Conservation (phyloP, 2,797 vertebrate genomes). For the Silurus aristotelis region DNA sequence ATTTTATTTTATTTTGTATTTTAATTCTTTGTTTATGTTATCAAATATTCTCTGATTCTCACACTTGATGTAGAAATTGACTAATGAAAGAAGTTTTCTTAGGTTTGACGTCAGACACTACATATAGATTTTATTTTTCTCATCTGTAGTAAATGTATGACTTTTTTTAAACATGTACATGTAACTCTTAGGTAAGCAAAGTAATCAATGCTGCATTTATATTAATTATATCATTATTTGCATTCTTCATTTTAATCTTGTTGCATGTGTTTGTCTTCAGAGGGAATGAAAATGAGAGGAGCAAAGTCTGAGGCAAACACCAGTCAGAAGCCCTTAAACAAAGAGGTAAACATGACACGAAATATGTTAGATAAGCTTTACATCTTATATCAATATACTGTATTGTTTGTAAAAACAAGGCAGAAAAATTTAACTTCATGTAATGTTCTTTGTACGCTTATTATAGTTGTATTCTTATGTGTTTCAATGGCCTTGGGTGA, state of each 20-base stretch:
- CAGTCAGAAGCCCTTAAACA: conserved; percentile 63
- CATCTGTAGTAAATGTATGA: background rate
- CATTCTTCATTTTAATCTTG: conserved; percentile 40
- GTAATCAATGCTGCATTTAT: background rate
- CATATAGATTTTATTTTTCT: background rate
- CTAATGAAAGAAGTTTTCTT: background rate
- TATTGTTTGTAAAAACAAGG: background rate
- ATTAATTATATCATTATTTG: background rate
- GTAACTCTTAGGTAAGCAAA: background rate
- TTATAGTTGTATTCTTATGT: too few species aligned
- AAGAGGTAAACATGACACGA: conserved; percentile 78
- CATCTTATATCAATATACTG: background rate
- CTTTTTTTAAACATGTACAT: background rate
- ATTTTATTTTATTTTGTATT: too few species aligned
- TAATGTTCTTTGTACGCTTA: too few species aligned
- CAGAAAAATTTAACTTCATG: too few species aligned
- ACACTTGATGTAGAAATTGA: background rate
- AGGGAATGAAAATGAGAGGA: conserved; percentile 80
- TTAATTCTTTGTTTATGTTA: too few species aligned
- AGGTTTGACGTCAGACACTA: background rate
- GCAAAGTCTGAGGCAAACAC: conserved; percentile 77
- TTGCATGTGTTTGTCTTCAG: conserved; percentile 21
- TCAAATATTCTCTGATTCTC: background rate
- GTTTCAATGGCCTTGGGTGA: background rate
- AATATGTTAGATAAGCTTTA: background rate